Percentiles rank a stretch among this genome's conserved stretches.
phyloP scores from a whole-genome alignment of 2,888 invertebrate species.

The Stictocephala bisonia region DNA sequence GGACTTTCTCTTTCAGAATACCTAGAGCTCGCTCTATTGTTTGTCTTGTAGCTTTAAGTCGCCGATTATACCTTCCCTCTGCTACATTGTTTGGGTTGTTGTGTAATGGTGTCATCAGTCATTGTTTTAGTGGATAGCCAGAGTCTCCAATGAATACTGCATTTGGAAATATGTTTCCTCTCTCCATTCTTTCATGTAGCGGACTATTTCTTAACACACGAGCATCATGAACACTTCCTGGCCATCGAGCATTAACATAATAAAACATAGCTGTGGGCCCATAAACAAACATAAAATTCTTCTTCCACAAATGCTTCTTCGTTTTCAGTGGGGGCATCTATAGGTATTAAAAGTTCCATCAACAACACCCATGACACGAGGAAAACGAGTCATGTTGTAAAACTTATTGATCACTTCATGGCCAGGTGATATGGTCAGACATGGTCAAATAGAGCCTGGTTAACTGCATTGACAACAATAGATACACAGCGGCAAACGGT shows the following conservation, averaged over 20 bases:
- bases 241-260: conserved; percentile 56
- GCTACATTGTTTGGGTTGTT: conserved; percentile 39
- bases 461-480: conserved; percentile 50
- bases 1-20: conserved; percentile 49
- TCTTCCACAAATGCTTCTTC: conserved; percentile 57
- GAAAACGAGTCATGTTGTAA: conserved; percentile 32
- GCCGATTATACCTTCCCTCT: conserved; percentile 11
- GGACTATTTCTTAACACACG: conserved; percentile 50
- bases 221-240: conserved; percentile 57
- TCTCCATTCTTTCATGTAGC: neutral
- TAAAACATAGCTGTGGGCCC: neutral
- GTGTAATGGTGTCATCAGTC: conserved; percentile 47
- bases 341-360: conserved; percentile 55
- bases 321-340: conserved; percentile 54
- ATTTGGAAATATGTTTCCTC: conserved; percentile 31
- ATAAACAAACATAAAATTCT: conserved; percentile 3
- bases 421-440: conserved; percentile 40
- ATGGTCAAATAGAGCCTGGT: conserved; percentile 52
- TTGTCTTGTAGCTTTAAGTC: conserved; percentile 47
- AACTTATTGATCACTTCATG: conserved; percentile 23
- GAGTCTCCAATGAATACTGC: conserved; percentile 49
- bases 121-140: conserved; percentile 42
- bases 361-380: conserved; percentile 42
- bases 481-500: conserved; percentile 56
- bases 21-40: conserved; percentile 47